phyloP scores from a whole-genome alignment of 2,888 invertebrate genomes.

The Xanthia togata region DNA sequence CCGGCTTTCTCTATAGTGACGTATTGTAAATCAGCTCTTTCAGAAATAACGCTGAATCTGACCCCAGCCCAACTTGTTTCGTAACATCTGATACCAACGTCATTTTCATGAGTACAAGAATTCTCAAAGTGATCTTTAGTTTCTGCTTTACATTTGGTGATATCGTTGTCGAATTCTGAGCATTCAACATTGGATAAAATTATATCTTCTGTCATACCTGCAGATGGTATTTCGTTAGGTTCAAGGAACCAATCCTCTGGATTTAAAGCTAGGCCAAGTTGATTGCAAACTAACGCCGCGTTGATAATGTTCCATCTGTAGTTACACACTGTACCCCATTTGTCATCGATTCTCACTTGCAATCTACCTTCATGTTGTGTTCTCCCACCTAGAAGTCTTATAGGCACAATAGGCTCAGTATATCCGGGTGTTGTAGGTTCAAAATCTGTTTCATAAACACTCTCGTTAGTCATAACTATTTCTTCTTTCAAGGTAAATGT shows the following conservation, averaged over 20 bases:
- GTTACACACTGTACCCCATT: constrained; percentile 99
- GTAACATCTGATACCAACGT: constrained; percentile 97
- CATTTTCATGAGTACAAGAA: constrained; percentile 96
- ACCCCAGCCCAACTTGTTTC: constrained; percentile 98
- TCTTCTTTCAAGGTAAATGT: constrained; percentile 95
- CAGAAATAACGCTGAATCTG: constrained; percentile 96
- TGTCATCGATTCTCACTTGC: constrained; percentile 95
- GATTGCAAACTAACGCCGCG: constrained; percentile 98
- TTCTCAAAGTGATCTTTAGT: constrained; percentile 95
- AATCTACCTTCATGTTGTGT: constrained; percentile 96
- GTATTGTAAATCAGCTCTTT: constrained; percentile 96
- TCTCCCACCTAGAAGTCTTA: constrained; percentile 95
- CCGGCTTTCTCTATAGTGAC: constrained; percentile 98
- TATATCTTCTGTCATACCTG: constrained; percentile 94
- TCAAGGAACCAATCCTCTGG: constrained; percentile 97
- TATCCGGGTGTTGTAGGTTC: constrained; percentile 91
- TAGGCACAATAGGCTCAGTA: constrained; percentile 92
- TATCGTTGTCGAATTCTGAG: constrained; percentile 96
- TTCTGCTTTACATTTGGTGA: constrained; percentile 96
- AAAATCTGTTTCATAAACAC: constrained; percentile 91
- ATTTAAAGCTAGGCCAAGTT: constrained; percentile 97
- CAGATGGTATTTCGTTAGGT: constrained; percentile 94
- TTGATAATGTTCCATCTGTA: constrained; percentile 98
- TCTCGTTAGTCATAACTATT: constrained; percentile 91
- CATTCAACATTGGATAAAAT: constrained; percentile 97